Conservation (phyloP, 1,140 invertebrate species). For the Drosophila ficusphila region DNA sequence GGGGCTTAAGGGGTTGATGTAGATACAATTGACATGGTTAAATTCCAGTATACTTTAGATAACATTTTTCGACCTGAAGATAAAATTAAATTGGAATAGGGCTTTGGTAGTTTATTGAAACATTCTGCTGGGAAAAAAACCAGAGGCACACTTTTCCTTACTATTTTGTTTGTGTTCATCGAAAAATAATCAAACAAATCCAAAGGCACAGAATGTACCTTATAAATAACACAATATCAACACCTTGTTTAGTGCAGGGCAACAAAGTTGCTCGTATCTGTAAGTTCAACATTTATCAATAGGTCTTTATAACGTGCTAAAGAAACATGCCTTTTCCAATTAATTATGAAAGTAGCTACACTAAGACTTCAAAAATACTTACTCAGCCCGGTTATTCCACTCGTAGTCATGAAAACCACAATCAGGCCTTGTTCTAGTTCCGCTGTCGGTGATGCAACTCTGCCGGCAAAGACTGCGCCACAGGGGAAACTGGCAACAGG, state of each 20-base stretch:
- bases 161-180: too few species aligned
- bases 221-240: not conserved
- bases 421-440: conserved; percentile 1
- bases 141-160: too few species aligned
- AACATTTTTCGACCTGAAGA: too few species aligned
- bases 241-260: not conserved
- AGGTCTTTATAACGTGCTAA: not conserved
- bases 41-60: too few species aligned
- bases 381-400: not conserved
- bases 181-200: not conserved
- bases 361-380: not conserved
- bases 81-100: too few species aligned
- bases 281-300: conserved; percentile 14
- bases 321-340: conserved; percentile 1
- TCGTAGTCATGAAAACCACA: not conserved
- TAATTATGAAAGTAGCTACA: conserved; percentile 12
- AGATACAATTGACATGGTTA: not conserved
- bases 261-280: not conserved
- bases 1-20: not conserved
- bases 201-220: not conserved
- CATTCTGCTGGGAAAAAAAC: not conserved
- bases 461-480: not conserved
- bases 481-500: conserved; percentile 19
- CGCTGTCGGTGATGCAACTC: conserved; percentile 3
- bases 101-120: too few species aligned